Percentiles rank a stretch among this genome's conserved stretches.
phyloP scores from a whole-genome alignment of 2,113 vertebrate species.

The Poeciliopsis occidentalis region DNA sequence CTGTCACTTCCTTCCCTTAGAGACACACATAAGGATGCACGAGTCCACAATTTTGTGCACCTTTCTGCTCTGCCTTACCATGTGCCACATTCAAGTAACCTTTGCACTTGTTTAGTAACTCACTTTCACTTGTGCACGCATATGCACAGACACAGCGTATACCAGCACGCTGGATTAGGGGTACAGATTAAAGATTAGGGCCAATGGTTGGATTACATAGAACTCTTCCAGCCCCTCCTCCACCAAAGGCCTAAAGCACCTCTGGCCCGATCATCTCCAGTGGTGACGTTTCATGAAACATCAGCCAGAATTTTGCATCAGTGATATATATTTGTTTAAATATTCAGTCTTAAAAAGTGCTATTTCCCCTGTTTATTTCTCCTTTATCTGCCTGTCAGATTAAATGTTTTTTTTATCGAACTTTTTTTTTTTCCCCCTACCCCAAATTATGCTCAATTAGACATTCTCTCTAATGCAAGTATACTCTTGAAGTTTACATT shows the following conservation, averaged over 20 bases:
- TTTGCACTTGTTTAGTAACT: constrained; percentile 43
- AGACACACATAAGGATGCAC: constrained; percentile 45
- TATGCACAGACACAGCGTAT: constrained; percentile 39
- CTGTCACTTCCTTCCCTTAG: constrained; percentile 21
- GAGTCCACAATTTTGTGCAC: constrained; percentile 14
- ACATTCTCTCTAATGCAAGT: constrained; percentile 24
- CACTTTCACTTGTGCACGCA: constrained; percentile 7
- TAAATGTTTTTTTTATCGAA: constrained; percentile 5
- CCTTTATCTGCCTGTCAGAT: not conserved
- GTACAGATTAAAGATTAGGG: constrained; percentile 82
- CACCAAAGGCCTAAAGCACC: constrained; percentile 44
- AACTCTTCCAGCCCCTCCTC: constrained; percentile 60
- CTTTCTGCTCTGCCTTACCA: constrained; percentile 38
- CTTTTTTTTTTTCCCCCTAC: not conserved
- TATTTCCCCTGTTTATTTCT: constrained; percentile 21
- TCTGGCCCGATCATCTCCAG: constrained; percentile 54
- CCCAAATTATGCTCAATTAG: constrained; percentile 1
- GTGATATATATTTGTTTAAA: constrained; percentile 37
- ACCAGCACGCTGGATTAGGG: constrained; percentile 69
- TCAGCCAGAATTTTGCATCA: constrained; percentile 27
- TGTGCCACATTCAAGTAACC: constrained; percentile 41
- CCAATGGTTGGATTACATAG: constrained; percentile 74
- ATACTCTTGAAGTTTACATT: constrained; percentile 19
- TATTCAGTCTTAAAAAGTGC: constrained; percentile 40
- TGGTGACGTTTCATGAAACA: constrained; percentile 41